Evolutionary conservation across 2,113 vertebrate genomes (phyloP).

Genomic region (Gallinago jamesoni): DNA sequence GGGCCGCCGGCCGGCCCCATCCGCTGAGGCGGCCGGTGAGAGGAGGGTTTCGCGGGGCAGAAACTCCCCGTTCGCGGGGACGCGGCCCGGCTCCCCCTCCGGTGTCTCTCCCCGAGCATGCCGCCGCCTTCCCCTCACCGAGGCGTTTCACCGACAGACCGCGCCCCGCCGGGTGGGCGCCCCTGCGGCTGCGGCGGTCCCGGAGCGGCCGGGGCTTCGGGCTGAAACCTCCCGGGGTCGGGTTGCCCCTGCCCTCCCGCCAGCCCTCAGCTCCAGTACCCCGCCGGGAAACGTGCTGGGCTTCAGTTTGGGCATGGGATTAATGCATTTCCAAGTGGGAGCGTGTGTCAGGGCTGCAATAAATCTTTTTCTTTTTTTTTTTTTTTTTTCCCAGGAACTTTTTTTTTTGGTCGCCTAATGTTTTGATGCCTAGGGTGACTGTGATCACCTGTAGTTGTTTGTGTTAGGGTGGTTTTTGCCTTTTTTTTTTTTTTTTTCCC

Average conservation of each 20-base stretch:
- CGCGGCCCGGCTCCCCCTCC: neutral
- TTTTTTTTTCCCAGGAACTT: neutral
- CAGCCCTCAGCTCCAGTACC: neutral
- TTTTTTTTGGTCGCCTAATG: too few species aligned
- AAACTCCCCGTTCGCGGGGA: neutral
- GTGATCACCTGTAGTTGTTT: rapidly evolving
- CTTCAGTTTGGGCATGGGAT: neutral
- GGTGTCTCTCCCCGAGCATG: neutral
- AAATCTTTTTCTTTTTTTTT: neutral
- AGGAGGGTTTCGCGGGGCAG: neutral
- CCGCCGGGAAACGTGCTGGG: too few species aligned
- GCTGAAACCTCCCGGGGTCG: neutral
- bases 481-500: neutral
- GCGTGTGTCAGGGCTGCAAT: neutral
- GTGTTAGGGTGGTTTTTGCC: neutral
- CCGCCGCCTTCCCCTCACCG: neutral
- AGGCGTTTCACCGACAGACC: neutral
- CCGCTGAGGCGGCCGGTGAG: neutral
- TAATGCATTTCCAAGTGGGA: neutral
- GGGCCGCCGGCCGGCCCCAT: neutral
- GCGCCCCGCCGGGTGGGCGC: neutral
- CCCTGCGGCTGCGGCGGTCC: neutral
- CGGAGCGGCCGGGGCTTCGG: neutral
- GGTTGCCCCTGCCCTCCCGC: neutral
- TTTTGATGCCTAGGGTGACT: neutral